Evolutionary conservation across 2,797 vertebrate genomes (phyloP).

Genomic region (Serranus cabrilla): DNA sequence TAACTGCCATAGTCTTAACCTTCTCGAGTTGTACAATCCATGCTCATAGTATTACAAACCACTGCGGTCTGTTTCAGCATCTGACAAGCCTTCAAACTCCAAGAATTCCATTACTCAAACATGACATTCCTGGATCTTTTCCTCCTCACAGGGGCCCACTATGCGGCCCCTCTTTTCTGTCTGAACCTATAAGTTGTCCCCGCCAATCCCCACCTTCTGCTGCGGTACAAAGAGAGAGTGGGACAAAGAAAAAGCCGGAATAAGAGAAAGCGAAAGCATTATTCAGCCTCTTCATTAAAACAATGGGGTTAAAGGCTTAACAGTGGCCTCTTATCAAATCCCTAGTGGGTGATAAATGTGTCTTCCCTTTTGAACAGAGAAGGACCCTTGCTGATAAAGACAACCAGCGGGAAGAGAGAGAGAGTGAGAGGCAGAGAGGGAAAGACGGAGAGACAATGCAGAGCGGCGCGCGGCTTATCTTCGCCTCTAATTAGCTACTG

Average conservation of each 20-base stretch:
- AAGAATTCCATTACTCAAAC: not conserved
- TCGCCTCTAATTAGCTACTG: constrained; percentile 73
- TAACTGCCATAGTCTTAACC: not conserved
- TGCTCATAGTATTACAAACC: not conserved
- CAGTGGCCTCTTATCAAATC: constrained; percentile 73
- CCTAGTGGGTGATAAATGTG: constrained; percentile 75
- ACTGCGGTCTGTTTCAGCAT: not conserved
- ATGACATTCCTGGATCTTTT: not conserved
- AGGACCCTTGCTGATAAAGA: constrained; percentile 70
- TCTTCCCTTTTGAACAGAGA: constrained; percentile 66
- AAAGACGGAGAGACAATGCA: constrained; percentile 13
- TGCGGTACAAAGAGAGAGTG: not conserved
- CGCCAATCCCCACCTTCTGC: constrained; percentile 11
- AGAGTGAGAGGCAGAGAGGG: constrained; percentile 27
- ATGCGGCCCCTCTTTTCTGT: not conserved
- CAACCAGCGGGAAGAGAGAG: constrained; percentile 50
- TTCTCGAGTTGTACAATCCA: not conserved
- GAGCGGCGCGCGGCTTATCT: constrained; percentile 64
- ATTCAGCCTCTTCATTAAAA: constrained; percentile 76
- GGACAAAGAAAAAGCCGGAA: constrained; percentile 24
- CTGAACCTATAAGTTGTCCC: not conserved
- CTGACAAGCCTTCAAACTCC: not conserved
- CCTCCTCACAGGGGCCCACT: too few relatives aligned
- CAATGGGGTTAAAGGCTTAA: constrained; percentile 80
- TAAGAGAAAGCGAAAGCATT: constrained; percentile 42